Conservation (phyloP, 2,888 invertebrate genomes). For the Gryllus longicercus region DNA sequence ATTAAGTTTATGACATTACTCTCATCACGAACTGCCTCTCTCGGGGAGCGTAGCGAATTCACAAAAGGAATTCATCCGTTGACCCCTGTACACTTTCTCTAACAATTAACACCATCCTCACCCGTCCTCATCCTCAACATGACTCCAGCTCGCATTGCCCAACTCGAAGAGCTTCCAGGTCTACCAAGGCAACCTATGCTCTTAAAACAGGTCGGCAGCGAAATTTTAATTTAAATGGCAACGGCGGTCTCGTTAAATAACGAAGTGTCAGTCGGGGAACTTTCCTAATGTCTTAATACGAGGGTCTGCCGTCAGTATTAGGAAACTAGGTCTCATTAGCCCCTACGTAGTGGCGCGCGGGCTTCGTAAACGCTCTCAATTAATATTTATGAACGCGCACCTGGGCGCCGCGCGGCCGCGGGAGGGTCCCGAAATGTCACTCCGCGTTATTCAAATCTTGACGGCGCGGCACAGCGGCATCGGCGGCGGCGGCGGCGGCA, state of each 20-base stretch:
- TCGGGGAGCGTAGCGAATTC: too few relatives aligned
- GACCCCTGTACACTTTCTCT: too few relatives aligned
- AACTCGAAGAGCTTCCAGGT: too few relatives aligned
- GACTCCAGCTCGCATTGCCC: too few relatives aligned
- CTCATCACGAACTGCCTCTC: too few relatives aligned
- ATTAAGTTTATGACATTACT: too few relatives aligned
- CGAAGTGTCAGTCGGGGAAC: background rate
- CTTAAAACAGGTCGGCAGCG: background rate
- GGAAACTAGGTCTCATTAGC: slow-evolving; percentile 17
- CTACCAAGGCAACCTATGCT: background rate
- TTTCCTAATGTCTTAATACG: background rate
- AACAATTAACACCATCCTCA: too few relatives aligned
- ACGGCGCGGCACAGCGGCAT: background rate
- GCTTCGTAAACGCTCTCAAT: background rate
- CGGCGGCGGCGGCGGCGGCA: background rate
- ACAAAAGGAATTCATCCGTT: too few relatives aligned
- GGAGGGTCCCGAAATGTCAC: background rate
- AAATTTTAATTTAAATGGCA: slow-evolving; percentile 9
- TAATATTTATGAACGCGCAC: slow-evolving; percentile 17
- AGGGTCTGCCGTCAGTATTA: slow-evolving; percentile 6
- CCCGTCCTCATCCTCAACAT: too few relatives aligned
- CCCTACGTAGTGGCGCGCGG: background rate
- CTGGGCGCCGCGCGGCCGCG: background rate
- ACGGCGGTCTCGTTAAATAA: background rate
- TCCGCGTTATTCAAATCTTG: slow-evolving; percentile 4